Conservation (phyloP, 1,140 invertebrate genomes). For the Laupala kohalensis region DNA sequence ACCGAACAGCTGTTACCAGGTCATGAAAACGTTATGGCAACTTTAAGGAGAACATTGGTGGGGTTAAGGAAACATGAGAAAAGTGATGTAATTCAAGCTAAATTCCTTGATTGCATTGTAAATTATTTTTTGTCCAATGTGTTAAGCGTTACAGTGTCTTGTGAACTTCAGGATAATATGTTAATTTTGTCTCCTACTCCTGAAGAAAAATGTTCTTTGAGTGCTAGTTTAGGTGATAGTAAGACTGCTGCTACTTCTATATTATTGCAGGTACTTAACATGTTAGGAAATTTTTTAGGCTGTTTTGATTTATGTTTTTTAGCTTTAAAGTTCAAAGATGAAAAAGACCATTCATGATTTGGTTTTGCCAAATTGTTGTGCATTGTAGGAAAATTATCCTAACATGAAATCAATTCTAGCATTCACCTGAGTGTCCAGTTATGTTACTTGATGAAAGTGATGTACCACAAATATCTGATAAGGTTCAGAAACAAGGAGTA, state of each 20-base stretch:
- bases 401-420: constrained; percentile 7
- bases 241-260: not conserved
- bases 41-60: not conserved
- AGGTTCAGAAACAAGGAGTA: constrained; percentile 20
- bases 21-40: not conserved
- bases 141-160: not conserved
- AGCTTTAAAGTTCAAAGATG: too few relatives aligned
- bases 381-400: not conserved
- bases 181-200: not conserved
- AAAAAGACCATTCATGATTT: too few relatives aligned
- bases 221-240: not conserved
- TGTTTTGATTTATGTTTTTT: too few relatives aligned
- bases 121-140: not conserved
- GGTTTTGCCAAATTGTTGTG: too few relatives aligned
- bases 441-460: constrained; percentile 1
- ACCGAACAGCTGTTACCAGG: not conserved
- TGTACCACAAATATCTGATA: not conserved
- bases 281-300: not conserved
- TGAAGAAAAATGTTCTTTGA: too few relatives aligned
- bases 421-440: constrained; percentile 13
- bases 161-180: constrained; percentile 3
- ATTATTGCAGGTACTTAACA: not conserved
- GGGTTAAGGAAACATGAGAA: not conserved
- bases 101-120: constrained; percentile 5
- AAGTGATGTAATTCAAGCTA: not conserved